Evolutionary conservation across 1,140 invertebrate species (phyloP), one percentile per base, ranked within the genome.

Genomic region (Palaemon carinicauda): DNA sequence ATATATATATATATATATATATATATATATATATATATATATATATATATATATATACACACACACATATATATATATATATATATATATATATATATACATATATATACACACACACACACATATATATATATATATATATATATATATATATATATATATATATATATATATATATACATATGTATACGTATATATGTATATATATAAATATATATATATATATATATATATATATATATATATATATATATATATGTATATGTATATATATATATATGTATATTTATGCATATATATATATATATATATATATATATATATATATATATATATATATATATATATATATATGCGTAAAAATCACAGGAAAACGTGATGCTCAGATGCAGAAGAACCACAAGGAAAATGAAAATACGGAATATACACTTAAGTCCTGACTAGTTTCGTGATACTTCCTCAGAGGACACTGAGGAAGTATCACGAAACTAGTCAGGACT

Each of bases 111-210:
- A 50, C 50, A 65, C 10, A 65, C 21, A 65, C 21, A 65, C 21
- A 74, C 19, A 74, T 29, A 74, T 29, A 74, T 29, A 74, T 75
- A 75, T 75, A 41, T 75, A 75, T 50, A 75, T 75, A 75, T 75
- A 75, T 75, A 75, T 75, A 75, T 75, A 75, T 75, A 75, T 75
- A 75, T 75, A 75, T 75, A 75, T 75, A 75, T 75, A 75, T 75
- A 75, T 75, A 75, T 75, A 75, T 75, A 75, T 75, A 75, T 75
- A 75, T 75, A 75, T 33, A 75, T 75, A 75, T 75, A 75, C 41
- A 75, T 75, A 75, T 50, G 41, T 75, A 75, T 75, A 75, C 41
- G 41, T 75, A 75, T 75, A 75, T 75, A 75, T 75, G 41, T 41
- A 75, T 75, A 75, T 75, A 75, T 29, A 75, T 75, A 29, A 33